Conservation (phyloP, 2,797 vertebrate species). For the Pyrocephalus nanus region DNA sequence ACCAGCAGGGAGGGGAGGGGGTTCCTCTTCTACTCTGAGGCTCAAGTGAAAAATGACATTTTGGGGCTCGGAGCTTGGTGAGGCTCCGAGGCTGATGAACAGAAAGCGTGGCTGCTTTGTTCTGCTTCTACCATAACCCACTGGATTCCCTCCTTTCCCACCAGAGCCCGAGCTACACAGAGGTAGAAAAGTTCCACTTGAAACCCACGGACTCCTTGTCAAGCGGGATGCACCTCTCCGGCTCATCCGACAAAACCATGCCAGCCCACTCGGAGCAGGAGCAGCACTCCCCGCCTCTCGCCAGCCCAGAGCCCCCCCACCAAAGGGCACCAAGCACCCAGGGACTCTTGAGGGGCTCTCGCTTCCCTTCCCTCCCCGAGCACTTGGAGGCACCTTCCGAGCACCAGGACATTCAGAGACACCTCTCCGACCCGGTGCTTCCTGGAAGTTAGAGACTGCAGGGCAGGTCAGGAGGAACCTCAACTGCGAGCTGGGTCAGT, state of each 20-base stretch:
- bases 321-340: conserved; percentile 52
- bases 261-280: conserved; percentile 76
- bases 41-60: not conserved
- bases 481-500: not conserved
- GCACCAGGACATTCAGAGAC: conserved; percentile 86
- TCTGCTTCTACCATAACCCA: not conserved
- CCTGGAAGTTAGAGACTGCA: conserved; percentile 81
- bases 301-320: conserved; percentile 56
- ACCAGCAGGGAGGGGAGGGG: not conserved
- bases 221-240: conserved; percentile 75
- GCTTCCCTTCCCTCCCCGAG: conserved; percentile 91
- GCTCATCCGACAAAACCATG: conserved; percentile 77
- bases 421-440: conserved; percentile 87
- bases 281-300: conserved; percentile 43
- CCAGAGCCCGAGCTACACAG: conserved; percentile 77
- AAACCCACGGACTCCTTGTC: conserved; percentile 83
- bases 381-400: conserved; percentile 80
- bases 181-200: conserved; percentile 75
- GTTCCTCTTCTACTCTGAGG: not conserved
- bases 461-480: conserved; percentile 29
- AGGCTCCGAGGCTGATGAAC: not conserved
- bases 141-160: not conserved
- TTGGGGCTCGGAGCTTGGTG: not conserved
- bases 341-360: conserved; percentile 78
- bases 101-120: rapidly evolving